Conservation (phyloP, 1,140 invertebrate genomes). For the Cotesia chilonis region DNA sequence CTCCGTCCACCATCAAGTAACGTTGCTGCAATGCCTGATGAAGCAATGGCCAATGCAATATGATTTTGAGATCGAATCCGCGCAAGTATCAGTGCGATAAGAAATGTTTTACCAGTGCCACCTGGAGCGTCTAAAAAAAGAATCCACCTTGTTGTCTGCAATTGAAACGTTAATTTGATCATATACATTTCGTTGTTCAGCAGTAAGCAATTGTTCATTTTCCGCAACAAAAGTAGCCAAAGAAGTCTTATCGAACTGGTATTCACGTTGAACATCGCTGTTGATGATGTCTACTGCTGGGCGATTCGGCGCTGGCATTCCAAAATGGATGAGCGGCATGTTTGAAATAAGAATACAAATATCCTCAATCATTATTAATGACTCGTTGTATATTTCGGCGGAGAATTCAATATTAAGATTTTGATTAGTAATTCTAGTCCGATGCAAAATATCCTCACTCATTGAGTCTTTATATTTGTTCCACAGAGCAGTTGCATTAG, state of each 20-base stretch:
- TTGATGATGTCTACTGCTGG: slow-evolving; percentile 48
- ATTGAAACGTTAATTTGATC: slow-evolving; percentile 54
- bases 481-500: too few species aligned
- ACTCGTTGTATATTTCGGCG: slow-evolving; percentile 56
- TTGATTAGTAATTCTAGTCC: not conserved
- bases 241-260: slow-evolving; percentile 47
- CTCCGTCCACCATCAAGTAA: slow-evolving; percentile 46
- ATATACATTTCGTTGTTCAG: slow-evolving; percentile 55
- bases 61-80: slow-evolving; percentile 51
- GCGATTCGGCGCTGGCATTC: slow-evolving; percentile 57
- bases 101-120: slow-evolving; percentile 49
- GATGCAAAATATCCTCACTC: not conserved
- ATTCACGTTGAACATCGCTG: slow-evolving; percentile 54
- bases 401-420: slow-evolving; percentile 20
- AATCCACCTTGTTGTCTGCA: slow-evolving; percentile 50
- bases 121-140: slow-evolving; percentile 54
- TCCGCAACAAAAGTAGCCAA: slow-evolving; percentile 47
- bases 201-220: slow-evolving; percentile 50
- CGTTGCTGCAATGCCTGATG: slow-evolving; percentile 44
- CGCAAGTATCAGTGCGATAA: slow-evolving; percentile 58
- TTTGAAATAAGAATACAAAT: slow-evolving; percentile 48
- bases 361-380: slow-evolving; percentile 56
- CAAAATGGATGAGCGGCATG: slow-evolving; percentile 41
- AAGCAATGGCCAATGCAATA: slow-evolving; percentile 46
- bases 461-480: too few species aligned